These are phyloP conservation scores for Brevimyrus niger DNA, from an alignment of 2,113 vertebrate species.

Conservation along the genomic window DNA sequence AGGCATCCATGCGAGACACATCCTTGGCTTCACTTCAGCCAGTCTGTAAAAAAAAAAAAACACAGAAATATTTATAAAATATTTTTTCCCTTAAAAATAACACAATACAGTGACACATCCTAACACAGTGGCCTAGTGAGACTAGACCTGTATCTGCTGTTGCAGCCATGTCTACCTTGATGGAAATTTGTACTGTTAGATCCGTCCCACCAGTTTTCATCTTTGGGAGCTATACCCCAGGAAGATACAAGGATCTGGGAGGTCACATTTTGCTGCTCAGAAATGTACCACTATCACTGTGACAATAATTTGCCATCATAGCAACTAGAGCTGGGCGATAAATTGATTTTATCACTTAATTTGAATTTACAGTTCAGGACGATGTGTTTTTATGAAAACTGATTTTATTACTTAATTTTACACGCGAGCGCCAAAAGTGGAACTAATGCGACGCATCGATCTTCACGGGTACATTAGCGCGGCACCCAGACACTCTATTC, in stretches of 20 bases:
- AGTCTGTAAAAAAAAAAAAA: constrained; percentile 32
- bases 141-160: neutral
- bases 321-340: too few relatives aligned
- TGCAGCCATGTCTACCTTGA: neutral
- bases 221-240: neutral
- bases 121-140: neutral
- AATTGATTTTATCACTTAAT: too few relatives aligned
- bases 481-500: too few relatives aligned
- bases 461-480: too few relatives aligned
- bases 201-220: neutral
- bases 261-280: neutral
- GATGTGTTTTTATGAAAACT: too few relatives aligned
- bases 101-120: neutral
- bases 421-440: too few relatives aligned
- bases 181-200: neutral
- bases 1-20: neutral
- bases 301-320: neutral
- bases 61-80: constrained; percentile 29
- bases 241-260: neutral
- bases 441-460: too few relatives aligned
- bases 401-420: too few relatives aligned
- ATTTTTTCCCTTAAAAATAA: neutral
- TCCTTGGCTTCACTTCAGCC: constrained; percentile 22
- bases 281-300: neutral
- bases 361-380: too few relatives aligned